These are phyloP conservation scores for Laothoe populi DNA, from an alignment of 2,888 invertebrate genomes.

Conservation along the genomic window DNA sequence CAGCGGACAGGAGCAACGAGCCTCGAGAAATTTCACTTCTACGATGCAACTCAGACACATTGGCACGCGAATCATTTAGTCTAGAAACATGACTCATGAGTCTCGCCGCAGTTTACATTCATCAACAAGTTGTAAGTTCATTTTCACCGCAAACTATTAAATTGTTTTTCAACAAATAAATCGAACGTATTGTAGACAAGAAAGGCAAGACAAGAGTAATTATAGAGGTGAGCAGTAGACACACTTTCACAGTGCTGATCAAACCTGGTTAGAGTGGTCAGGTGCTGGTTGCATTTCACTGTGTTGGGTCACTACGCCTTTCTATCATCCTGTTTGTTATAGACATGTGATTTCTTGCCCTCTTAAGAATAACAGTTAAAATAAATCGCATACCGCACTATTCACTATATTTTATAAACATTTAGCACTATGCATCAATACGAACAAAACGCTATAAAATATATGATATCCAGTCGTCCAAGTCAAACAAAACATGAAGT, in stretches of 20 bases:
- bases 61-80: conserved; percentile 50
- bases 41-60: conserved; percentile 45
- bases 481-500: conserved; percentile 40
- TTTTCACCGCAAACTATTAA: background rate
- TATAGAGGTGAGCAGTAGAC: conserved; percentile 64
- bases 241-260: conserved; percentile 64
- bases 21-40: conserved; percentile 55
- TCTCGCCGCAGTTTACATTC: background rate
- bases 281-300: conserved; percentile 69
- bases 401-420: background rate
- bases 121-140: conserved; percentile 15
- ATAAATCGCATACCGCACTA: background rate
- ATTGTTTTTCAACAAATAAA: background rate
- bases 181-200: conserved; percentile 34
- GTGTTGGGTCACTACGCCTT: conserved; percentile 71
- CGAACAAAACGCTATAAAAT: background rate
- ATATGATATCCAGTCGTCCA: conserved; percentile 31
- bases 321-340: too few relatives aligned
- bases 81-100: conserved; percentile 22
- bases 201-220: conserved; percentile 62
- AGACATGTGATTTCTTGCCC: background rate
- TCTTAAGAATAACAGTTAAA: too few relatives aligned
- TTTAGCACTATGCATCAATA: background rate
- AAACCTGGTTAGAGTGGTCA: conserved; percentile 52
- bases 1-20: conserved; percentile 50